Conservation (phyloP, 2,113 vertebrate species). For the Pedionomus torquatus region DNA sequence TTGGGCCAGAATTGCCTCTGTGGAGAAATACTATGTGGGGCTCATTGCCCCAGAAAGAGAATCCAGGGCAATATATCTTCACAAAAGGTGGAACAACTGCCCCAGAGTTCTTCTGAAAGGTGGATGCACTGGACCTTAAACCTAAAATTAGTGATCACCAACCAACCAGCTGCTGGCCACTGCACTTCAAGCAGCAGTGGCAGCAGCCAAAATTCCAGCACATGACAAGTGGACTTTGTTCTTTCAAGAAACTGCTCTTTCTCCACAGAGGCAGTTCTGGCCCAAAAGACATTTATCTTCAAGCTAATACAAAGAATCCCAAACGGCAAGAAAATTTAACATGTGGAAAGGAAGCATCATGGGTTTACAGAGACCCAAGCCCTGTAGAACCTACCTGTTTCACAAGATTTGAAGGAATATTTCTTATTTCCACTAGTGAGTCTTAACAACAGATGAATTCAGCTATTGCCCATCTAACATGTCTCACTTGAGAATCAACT, state of each 20-base stretch:
- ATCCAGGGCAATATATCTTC: neutral
- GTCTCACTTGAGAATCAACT: neutral
- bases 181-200: neutral
- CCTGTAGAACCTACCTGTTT: neutral
- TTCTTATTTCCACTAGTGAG: neutral
- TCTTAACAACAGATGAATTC: neutral
- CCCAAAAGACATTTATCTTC: neutral
- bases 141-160: neutral
- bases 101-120: neutral
- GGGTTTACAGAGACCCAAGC: neutral
- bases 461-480: rapidly evolving
- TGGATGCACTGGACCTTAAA: neutral
- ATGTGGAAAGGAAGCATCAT: neutral
- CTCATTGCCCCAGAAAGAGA: rapidly evolving
- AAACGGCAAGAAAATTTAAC: neutral
- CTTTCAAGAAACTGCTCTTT: neutral
- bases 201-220: neutral
- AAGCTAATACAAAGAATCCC: neutral
- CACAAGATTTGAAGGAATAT: neutral
- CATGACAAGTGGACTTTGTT: neutral
- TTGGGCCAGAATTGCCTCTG: too few relatives aligned
- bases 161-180: neutral
- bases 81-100: neutral
- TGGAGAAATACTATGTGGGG: rapidly evolving
- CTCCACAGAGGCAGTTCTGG: neutral